Evolutionary conservation across 1,140 invertebrate genomes (phyloP).

Genomic region (Pseudomyrmex dendroicus): DNA sequence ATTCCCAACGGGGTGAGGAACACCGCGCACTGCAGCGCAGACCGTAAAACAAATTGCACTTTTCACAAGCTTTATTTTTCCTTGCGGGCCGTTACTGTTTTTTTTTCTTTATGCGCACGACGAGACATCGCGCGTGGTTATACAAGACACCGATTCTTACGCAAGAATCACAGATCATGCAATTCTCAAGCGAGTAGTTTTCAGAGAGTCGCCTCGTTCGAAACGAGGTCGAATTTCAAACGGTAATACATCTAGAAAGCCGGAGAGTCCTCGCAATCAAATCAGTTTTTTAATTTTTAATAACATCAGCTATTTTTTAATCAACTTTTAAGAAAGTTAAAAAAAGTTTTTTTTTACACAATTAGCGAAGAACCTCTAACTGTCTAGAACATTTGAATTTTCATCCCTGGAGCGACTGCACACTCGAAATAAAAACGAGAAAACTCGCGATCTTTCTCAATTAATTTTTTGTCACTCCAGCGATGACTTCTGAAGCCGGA

Average conservation of each 20-base stretch:
- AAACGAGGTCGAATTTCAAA: not conserved
- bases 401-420: constrained; percentile 11
- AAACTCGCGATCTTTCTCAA: not conserved
- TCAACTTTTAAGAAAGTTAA: not conserved
- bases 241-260: not conserved
- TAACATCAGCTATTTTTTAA: too few relatives aligned
- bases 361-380: not conserved
- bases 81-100: constrained; percentile 40
- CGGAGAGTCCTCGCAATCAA: not conserved
- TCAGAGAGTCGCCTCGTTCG: not conserved
- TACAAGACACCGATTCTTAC: constrained; percentile 39
- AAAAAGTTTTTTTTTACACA: not conserved
- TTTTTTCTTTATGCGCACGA: constrained; percentile 8
- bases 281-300: not conserved
- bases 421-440: not conserved
- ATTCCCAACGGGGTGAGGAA: constrained; percentile 37
- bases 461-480: not conserved
- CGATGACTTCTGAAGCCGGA: not conserved
- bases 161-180: constrained; percentile 58
- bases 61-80: constrained; percentile 82
- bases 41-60: constrained; percentile 13
- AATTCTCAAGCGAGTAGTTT: constrained; percentile 26
- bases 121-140: constrained; percentile 14
- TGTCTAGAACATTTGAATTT: not conserved
- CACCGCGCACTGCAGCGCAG: constrained; percentile 37